These are phyloP conservation scores for Chloebia gouldiae DNA, from an alignment of 2,113 vertebrate species.

Conservation along the genomic window DNA sequence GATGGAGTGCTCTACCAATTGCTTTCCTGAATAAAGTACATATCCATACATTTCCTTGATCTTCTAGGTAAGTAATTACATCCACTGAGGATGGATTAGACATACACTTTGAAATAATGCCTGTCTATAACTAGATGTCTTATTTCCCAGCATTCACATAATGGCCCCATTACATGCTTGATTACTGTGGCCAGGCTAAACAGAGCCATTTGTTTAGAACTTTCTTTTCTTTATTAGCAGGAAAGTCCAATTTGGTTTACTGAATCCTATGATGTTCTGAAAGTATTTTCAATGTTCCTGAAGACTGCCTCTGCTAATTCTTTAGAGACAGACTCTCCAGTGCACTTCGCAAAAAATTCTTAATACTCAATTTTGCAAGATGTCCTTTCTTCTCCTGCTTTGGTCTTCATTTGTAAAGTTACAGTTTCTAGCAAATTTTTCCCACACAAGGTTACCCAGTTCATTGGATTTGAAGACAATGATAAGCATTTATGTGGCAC, in stretches of 20 bases:
- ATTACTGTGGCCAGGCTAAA: background rate
- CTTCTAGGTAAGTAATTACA: background rate
- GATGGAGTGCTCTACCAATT: background rate
- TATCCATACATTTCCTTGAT: background rate
- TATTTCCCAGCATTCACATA: background rate
- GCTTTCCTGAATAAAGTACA: background rate
- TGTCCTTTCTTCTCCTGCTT: background rate
- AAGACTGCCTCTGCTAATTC: background rate
- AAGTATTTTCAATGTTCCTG: background rate
- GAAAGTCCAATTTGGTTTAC: background rate
- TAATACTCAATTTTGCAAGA: background rate
- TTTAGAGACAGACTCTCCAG: background rate
- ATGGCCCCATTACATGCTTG: background rate
- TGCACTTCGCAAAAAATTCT: background rate
- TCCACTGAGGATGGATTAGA: slow-evolving; percentile 5
- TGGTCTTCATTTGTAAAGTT: background rate
- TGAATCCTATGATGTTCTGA: background rate
- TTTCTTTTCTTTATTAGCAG: background rate
- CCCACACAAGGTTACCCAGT: background rate
- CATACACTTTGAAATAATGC: background rate
- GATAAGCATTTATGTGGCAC: slow-evolving; percentile 6
- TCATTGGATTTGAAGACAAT: background rate
- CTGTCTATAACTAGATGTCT: background rate
- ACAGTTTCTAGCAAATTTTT: background rate
- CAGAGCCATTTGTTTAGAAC: background rate